These are phyloP conservation scores for Anticlea derivata DNA, from an alignment of 2,888 invertebrate genomes.

Conservation along the genomic window DNA sequence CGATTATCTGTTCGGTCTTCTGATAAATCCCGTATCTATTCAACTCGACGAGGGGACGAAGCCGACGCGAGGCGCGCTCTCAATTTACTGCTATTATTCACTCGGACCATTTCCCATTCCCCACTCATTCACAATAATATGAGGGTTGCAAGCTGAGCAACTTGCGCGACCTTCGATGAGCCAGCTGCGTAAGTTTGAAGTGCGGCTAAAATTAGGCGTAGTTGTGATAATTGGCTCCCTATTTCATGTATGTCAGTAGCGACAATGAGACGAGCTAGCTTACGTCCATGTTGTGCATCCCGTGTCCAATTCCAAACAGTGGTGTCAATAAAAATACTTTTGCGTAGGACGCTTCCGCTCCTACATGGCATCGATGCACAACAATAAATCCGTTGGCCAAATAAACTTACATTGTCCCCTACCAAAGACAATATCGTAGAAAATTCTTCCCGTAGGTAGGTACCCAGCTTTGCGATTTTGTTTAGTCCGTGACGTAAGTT, in stretches of 20 bases:
- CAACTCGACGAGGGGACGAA: conserved; percentile 51
- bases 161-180: conserved; percentile 32
- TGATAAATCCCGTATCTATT: conserved; percentile 65
- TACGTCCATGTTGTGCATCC: conserved; percentile 39
- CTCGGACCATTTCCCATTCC: conserved; percentile 42
- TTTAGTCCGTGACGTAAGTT: too few relatives aligned
- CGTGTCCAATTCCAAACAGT: conserved; percentile 52
- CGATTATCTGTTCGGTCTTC: conserved; percentile 63
- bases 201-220: conserved; percentile 27
- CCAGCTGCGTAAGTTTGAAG: conserved; percentile 35
- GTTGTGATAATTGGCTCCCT: conserved; percentile 30
- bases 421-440: too few relatives aligned
- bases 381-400: conserved; percentile 45
- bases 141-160: conserved; percentile 38
- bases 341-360: conserved; percentile 60
- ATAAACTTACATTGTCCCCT: conserved; percentile 42
- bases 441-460: too few relatives aligned
- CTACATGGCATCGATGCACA: conserved; percentile 41
- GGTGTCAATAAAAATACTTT: conserved; percentile 48
- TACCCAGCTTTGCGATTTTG: too few relatives aligned
- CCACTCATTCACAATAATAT: conserved; percentile 45
- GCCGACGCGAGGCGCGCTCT: conserved; percentile 39
- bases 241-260: conserved; percentile 33
- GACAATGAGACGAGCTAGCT: conserved; percentile 41
- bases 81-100: conserved; percentile 57